These are phyloP conservation scores for Microcebus griseorufus DNA, from an alignment of 2,113 vertebrate genomes.

Conservation along the genomic window DNA sequence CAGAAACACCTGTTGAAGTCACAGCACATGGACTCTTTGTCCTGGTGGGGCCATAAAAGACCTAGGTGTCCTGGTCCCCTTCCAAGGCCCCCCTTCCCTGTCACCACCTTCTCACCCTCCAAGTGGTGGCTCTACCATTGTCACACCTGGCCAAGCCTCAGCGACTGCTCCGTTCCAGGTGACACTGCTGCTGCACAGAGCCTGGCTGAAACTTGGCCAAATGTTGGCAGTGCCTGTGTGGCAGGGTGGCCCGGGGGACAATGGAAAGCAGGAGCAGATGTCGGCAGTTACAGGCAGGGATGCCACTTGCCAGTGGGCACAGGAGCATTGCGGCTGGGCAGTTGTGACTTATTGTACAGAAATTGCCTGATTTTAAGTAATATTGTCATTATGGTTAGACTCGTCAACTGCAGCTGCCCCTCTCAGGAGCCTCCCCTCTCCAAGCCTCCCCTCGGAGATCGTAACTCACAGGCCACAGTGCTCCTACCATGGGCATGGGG, in stretches of 20 bases:
- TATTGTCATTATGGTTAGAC: slow-evolving; percentile 16
- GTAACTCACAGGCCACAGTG: background rate
- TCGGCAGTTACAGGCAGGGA: background rate
- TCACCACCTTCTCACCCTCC: background rate
- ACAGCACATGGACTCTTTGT: fast-evolving
- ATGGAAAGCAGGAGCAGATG: slow-evolving; percentile 29
- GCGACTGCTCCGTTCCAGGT: fast-evolving
- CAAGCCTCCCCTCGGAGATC: background rate
- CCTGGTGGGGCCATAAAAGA: background rate
- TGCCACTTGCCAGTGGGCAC: slow-evolving; percentile 52
- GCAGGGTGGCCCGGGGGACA: fast-evolving
- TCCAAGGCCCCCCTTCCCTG: no score
- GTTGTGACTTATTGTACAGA: slow-evolving; percentile 25
- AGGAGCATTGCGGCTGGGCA: slow-evolving; percentile 35
- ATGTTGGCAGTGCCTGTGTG: fast-evolving
- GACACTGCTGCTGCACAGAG: background rate
- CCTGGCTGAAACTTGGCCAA: background rate
- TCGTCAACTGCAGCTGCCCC: background rate
- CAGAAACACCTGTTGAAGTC: background rate
- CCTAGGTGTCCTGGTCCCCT: background rate
- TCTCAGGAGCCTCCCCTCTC: background rate
- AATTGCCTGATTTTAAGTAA: slow-evolving; percentile 47
- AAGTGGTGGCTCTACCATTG: fast-evolving
- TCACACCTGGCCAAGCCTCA: fast-evolving
- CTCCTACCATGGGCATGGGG: background rate